Conservation (phyloP, 2,888 invertebrate genomes). For the Beris chalybata region DNA sequence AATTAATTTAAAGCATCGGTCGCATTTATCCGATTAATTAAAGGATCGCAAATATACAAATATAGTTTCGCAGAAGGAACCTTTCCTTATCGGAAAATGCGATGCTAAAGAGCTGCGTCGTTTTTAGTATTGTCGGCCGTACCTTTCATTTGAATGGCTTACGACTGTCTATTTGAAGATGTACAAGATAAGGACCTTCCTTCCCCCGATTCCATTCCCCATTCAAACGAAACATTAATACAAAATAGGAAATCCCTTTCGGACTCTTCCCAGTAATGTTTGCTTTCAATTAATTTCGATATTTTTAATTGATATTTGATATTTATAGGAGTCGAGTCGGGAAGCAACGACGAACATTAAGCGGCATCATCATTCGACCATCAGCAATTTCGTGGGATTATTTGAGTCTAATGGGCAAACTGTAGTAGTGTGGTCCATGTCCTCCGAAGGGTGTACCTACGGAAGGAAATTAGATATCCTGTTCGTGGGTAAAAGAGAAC, state of each 20-base stretch:
- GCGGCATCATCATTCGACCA: conserved; percentile 2
- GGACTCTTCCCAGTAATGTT: conserved; percentile 13
- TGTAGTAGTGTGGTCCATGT: background rate
- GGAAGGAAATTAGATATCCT: conserved; percentile 28
- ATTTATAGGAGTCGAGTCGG: background rate
- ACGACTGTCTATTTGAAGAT: no score
- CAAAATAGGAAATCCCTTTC: conserved; percentile 1
- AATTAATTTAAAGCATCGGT: background rate
- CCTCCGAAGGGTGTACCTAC: background rate
- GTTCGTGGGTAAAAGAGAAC: conserved; percentile 13
- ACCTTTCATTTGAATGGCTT: no score
- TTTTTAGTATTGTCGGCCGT: background rate
- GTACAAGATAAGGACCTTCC: no score
- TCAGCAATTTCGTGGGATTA: conserved; percentile 23
- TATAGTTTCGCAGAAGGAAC: no score
- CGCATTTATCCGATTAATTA: conserved; percentile 10
- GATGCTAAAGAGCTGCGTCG: background rate
- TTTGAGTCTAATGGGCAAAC: conserved; percentile 22
- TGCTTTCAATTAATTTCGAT: conserved; percentile 36
- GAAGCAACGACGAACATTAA: no score
- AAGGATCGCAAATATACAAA: background rate
- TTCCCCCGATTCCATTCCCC: no score
- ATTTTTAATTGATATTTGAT: conserved; percentile 37
- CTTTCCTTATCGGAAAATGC: no score
- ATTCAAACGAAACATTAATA: no score